phyloP scores from a whole-genome alignment of 2,888 invertebrate species.

The Xanthostigma xanthostigma region DNA sequence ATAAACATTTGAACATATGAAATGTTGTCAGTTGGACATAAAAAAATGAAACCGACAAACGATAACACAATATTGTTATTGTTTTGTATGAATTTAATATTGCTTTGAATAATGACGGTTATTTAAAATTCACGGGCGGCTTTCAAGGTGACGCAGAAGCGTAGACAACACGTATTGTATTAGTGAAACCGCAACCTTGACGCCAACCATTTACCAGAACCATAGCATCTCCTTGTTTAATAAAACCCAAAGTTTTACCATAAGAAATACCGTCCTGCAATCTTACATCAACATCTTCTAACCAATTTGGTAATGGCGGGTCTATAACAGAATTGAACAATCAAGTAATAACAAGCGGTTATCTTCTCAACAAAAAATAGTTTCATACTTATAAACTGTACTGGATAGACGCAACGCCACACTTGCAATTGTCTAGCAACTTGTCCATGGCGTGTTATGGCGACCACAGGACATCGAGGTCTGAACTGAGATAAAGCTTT shows the following conservation, averaged over 20 bases:
- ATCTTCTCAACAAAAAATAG: neutral
- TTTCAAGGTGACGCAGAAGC: slow-evolving; percentile 20
- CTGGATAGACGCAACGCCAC: slow-evolving; percentile 35
- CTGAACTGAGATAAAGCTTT: slow-evolving; percentile 49
- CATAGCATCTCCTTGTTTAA: slow-evolving; percentile 51
- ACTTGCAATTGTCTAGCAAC: slow-evolving; percentile 53
- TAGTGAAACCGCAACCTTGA: slow-evolving; percentile 51
- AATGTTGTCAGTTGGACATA: too few relatives aligned
- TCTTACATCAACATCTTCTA: slow-evolving; percentile 41
- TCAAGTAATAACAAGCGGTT: neutral
- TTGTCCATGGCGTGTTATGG: slow-evolving; percentile 51
- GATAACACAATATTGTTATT: too few relatives aligned
- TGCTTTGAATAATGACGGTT: too few relatives aligned
- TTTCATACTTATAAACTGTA: slow-evolving; percentile 41
- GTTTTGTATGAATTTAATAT: too few relatives aligned
- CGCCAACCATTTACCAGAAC: slow-evolving; percentile 58
- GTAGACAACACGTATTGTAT: slow-evolving; percentile 49
- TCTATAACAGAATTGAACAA: slow-evolving; percentile 19
- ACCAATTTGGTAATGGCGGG: slow-evolving; percentile 36
- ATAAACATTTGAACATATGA: too few relatives aligned
- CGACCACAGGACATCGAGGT: slow-evolving; percentile 60
- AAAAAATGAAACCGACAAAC: too few relatives aligned
- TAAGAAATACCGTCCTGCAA: slow-evolving; percentile 41
- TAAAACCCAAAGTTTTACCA: slow-evolving; percentile 45
- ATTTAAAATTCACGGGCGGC: too few relatives aligned